Conservation (phyloP, 2,888 invertebrate species). For the Ecliptopera silaceata region DNA sequence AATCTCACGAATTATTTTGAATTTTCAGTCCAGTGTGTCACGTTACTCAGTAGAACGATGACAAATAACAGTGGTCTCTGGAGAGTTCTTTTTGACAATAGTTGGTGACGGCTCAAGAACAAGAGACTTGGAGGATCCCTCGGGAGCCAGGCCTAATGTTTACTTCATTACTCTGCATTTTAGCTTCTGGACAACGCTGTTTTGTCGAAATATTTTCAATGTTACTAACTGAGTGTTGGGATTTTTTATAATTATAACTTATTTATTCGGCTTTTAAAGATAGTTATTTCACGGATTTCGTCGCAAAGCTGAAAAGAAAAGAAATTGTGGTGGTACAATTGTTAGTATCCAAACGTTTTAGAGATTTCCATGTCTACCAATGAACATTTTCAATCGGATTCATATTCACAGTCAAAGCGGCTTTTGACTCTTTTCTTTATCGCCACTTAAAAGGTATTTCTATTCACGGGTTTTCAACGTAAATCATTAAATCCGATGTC, state of each 20-base stretch:
- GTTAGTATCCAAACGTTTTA: too few relatives aligned
- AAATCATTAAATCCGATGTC: conserved; percentile 63
- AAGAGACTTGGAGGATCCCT: conserved; percentile 24
- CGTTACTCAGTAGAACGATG: conserved; percentile 33
- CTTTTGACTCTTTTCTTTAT: conserved; percentile 8
- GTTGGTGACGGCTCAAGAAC: conserved; percentile 2
- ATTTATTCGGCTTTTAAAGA: too few relatives aligned
- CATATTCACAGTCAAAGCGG: background rate
- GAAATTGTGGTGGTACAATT: too few relatives aligned
- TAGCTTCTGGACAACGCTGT: conserved; percentile 37
- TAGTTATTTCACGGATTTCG: too few relatives aligned
- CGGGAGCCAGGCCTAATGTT: conserved; percentile 42
- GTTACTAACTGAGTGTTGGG: too few relatives aligned
- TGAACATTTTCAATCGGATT: too few relatives aligned
- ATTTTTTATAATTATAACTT: too few relatives aligned
- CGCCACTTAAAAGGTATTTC: conserved; percentile 35
- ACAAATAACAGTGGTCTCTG: conserved; percentile 41
- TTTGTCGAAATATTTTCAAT: background rate
- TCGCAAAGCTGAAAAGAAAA: too few relatives aligned
- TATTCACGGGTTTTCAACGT: conserved; percentile 67
- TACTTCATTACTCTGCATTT: conserved; percentile 53
- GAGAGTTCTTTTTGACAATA: background rate
- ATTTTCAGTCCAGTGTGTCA: too few relatives aligned
- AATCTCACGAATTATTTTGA: too few relatives aligned
- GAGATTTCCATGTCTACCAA: too few relatives aligned